These are phyloP conservation scores for Drymonia ruficornis DNA, from an alignment of 2,888 invertebrate species.

Conservation along the genomic window DNA sequence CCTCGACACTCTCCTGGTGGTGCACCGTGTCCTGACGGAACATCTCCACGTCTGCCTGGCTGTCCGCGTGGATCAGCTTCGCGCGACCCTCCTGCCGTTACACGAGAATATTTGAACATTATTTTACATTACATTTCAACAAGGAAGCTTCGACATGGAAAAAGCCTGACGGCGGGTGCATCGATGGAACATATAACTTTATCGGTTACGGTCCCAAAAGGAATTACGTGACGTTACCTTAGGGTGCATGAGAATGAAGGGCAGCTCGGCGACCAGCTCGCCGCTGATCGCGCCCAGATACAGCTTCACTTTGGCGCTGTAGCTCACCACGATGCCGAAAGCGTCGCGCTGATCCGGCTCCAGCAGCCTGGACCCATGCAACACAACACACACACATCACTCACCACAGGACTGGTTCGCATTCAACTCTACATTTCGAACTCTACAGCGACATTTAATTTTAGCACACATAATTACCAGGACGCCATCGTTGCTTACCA, in stretches of 20 bases:
- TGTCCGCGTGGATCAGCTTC: conserved; percentile 87
- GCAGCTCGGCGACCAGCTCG: conserved; percentile 95
- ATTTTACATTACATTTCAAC: no score
- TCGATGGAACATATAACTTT: background rate
- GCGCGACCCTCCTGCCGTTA: conserved; percentile 71
- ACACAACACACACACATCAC: no score
- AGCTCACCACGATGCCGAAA: conserved; percentile 97
- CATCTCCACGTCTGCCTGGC: conserved; percentile 89
- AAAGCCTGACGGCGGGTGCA: no score
- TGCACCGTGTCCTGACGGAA: conserved; percentile 89
- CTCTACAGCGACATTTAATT: no score
- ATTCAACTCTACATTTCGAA: background rate
- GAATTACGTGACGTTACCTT: conserved; percentile 84
- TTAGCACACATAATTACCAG: no score
- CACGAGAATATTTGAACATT: no score
- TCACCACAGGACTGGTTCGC: no score
- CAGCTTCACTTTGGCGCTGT: conserved; percentile 97
- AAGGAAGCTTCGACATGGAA: no score
- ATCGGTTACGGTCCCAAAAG: background rate
- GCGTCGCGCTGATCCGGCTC: conserved; percentile 94
- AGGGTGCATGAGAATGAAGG: conserved; percentile 96
- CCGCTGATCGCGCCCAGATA: conserved; percentile 97
- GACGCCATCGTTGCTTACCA: no score
- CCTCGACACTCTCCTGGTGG: conserved; percentile 82
- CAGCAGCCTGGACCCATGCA: conserved; percentile 56